A percentile compares a stretch with the other conserved stretches of the same genome.
Conservation (phyloP, 2,113 vertebrate genomes). For the Willisornis vidua region DNA sequence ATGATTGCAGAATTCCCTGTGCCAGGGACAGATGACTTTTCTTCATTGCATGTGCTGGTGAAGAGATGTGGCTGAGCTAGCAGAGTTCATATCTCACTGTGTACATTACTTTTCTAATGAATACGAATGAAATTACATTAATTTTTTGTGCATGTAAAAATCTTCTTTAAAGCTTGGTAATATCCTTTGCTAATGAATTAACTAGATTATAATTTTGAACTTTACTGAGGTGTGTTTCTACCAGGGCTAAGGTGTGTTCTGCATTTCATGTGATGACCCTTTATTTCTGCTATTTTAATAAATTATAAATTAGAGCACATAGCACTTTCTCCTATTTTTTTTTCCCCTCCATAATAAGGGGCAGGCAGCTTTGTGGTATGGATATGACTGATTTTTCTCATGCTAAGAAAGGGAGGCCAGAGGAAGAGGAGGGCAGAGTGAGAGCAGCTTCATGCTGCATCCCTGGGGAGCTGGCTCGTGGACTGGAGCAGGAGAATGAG, state of each 20-base stretch:
- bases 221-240: background rate
- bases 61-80: background rate
- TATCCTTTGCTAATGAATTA: background rate
- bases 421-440: background rate
- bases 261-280: background rate
- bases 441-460: background rate
- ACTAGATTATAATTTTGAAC: background rate
- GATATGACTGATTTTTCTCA: background rate
- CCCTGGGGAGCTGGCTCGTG: background rate
- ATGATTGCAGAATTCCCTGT: background rate
- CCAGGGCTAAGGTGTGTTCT: background rate
- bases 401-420: background rate
- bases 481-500: background rate
- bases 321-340: background rate
- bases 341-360: background rate
- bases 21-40: background rate
- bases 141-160: background rate
- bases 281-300: background rate
- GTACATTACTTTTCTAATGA: background rate
- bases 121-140: background rate
- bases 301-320: background rate
- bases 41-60: accelerated
- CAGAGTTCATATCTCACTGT: background rate
- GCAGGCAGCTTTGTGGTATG: background rate
- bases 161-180: background rate